phyloP scores from a whole-genome alignment of 2,113 vertebrate species.

The Ploceus nigricollis region DNA sequence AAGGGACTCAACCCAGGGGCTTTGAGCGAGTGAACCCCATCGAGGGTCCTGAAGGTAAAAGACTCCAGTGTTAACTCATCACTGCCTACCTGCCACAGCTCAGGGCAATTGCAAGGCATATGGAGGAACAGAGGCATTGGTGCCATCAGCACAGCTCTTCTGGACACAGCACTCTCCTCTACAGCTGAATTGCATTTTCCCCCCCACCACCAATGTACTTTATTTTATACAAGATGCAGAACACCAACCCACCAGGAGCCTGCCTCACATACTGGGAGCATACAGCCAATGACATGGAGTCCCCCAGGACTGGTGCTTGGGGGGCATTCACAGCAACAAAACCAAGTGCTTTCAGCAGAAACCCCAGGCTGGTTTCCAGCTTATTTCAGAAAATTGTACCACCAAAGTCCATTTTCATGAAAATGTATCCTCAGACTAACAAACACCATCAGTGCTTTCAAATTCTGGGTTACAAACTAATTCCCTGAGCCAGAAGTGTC shows the following conservation, averaged over 20 bases:
- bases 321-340: background rate
- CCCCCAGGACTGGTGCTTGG: background rate
- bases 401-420: conserved; percentile 20
- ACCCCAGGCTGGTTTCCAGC: background rate
- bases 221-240: background rate
- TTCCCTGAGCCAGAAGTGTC: conserved; percentile 54
- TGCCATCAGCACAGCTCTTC: background rate
- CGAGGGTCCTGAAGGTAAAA: background rate
- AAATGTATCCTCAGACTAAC: conserved; percentile 31
- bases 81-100: background rate
- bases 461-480: conserved; percentile 36
- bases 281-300: background rate
- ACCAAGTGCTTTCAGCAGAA: background rate
- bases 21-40: rapidly evolving
- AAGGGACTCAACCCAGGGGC: rapidly evolving
- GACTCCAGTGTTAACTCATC: background rate
- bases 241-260: background rate
- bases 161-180: background rate
- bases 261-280: background rate
- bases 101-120: too few relatives aligned
- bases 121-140: rapidly evolving
- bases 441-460: conserved; percentile 1
- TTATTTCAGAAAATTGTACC: background rate
- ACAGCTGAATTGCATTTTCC: background rate
- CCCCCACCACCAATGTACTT: background rate